Evolutionary conservation across 2,113 vertebrate species (phyloP), one percentile per base, ranked within the genome.

Genomic region (Myiozetetes cayanensis): DNA sequence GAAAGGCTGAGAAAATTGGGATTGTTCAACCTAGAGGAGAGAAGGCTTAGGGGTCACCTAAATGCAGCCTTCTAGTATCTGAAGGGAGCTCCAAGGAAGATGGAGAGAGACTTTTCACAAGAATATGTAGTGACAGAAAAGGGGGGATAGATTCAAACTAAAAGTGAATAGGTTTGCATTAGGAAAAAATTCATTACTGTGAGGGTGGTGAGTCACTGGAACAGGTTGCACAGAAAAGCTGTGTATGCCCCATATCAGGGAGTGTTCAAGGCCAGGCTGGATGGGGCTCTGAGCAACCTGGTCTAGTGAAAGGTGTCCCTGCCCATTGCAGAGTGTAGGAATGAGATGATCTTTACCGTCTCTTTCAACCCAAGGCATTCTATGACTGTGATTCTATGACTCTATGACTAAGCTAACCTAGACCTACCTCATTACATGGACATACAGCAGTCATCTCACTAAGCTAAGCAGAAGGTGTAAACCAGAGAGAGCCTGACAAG

Each of bases 281-380:
- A 68, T 1, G 0, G 53, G 0, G 0, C 33, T 46, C 15, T 33
- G 19, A n/a, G 52, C 19, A 67, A 14, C 10, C 7, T 75, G 12
- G 15, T 25, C 28, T 8, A 25, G 22, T 2, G 1, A 46, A 44
- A 59, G 15, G 3, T 39, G 19, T 67, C 23, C 23, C 35, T 59
- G 19, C 33, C 46, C 37, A 8, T 24, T 39, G 52, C 20, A 74
- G 28, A 52, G 5, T 3, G 4, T 7, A 30, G 62, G 15, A 61
- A 53, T 10, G 28, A 13, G 13, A 14, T 67, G 15, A 25, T 39
- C 24, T 39, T 46, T 41, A 46, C 15, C 6, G 13, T 30, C 15
- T 5, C 28, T 74, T 39, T n/a, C 8, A 82, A 61, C 19, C 16
- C 37, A 67, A 74, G 19, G 13, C 10, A 52, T 59, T 67, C 39